Conservation (phyloP, 2,113 vertebrate genomes). For the Peromyscus polionotus region DNA sequence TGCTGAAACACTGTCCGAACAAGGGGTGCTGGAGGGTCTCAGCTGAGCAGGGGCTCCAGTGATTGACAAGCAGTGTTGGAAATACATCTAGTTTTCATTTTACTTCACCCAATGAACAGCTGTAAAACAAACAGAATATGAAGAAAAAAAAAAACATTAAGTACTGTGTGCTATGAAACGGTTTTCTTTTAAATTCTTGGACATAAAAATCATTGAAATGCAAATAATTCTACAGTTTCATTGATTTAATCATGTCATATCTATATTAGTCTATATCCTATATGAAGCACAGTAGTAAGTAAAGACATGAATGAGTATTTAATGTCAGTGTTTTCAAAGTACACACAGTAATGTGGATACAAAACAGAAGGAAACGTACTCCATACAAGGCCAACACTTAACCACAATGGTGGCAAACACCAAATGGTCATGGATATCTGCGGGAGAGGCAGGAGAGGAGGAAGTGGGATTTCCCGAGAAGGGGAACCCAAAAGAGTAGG, state of each 20-base stretch:
- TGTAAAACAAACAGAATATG: not conserved
- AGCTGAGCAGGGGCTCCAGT: not conserved
- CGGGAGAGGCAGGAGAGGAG: not conserved
- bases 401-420: not conserved
- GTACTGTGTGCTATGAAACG: not conserved
- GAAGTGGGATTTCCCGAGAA: not conserved
- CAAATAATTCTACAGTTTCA: constrained; percentile 6
- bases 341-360: not conserved
- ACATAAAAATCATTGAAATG: not conserved
- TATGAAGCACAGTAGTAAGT: not conserved
- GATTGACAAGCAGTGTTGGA: not conserved
- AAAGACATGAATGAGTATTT: not conserved
- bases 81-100: constrained; percentile 52
- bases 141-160: not conserved
- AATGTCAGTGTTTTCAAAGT: constrained; percentile 41
- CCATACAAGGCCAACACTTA: not conserved
- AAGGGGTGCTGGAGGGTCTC: not conserved
- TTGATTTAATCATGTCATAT: not conserved
- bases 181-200: constrained; percentile 38
- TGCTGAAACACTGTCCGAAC: not conserved
- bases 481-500: not conserved
- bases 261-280: not conserved
- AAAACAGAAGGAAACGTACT: constrained; percentile 25
- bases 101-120: not conserved
- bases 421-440: not conserved